Evolutionary conservation across 2,113 vertebrate genomes (phyloP).

Genomic region (Neolamprologus hecqui): DNA sequence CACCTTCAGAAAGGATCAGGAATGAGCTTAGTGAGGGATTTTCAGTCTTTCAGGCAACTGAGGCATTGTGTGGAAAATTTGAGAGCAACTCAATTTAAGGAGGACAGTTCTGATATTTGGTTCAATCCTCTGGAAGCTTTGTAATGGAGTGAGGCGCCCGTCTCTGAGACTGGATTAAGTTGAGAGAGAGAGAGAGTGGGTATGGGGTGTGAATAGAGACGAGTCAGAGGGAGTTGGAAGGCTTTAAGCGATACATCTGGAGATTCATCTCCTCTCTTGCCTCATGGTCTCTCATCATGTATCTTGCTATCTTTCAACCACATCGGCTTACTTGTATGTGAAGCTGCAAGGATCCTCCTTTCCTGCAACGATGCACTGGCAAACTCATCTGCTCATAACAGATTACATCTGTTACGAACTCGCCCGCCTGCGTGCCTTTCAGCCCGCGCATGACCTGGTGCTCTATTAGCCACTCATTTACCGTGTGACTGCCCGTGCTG

Average conservation of each 20-base stretch:
- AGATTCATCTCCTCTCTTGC: neutral
- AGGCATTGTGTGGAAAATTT: neutral
- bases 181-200: neutral
- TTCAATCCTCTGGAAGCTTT: constrained; percentile 1
- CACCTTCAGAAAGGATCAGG: neutral
- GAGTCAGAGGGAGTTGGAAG: neutral
- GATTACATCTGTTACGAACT: constrained; percentile 15
- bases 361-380: neutral
- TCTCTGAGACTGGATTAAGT: constrained; percentile 7
- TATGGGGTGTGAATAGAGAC: neutral
- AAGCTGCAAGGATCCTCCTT: neutral
- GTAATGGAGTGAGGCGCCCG: neutral
- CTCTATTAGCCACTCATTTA: constrained; percentile 14
- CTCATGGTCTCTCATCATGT: neutral
- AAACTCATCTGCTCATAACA: neutral
- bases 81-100: neutral
- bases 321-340: neutral
- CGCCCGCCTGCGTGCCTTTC: neutral
- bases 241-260: neutral
- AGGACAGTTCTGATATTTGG: neutral
- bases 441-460: neutral
- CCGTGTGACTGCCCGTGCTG: neutral
- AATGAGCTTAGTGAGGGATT: neutral
- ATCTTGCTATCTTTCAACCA: neutral
- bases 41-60: neutral